These are phyloP conservation scores for Agrilus biguttatus DNA, from an alignment of 2,888 invertebrate genomes.

Conservation along the genomic window DNA sequence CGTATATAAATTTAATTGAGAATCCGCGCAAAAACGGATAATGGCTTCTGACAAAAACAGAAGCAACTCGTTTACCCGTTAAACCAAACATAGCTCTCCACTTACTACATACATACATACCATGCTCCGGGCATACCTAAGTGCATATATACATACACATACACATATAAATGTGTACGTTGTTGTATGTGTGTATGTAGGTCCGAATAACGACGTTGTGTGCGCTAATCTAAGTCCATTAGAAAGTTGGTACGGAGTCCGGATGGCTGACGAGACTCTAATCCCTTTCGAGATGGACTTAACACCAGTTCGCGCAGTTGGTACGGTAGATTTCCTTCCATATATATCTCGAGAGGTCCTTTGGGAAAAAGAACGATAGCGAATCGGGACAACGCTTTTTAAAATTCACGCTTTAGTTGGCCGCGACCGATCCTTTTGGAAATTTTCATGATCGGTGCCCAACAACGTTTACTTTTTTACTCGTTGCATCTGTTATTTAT, in stretches of 20 bases:
- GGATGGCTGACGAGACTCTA: conserved; percentile 15
- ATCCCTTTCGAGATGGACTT: conserved; percentile 12
- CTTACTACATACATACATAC: conserved; percentile 26
- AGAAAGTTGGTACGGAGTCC: conserved; percentile 21
- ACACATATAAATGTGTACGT: background rate
- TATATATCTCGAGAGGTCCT: background rate
- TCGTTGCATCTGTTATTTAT: no score
- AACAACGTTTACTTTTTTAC: no score
- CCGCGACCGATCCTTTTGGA: no score
- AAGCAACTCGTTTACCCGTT: conserved; percentile 29
- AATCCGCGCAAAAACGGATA: conserved; percentile 12
- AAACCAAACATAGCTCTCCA: conserved; percentile 35
- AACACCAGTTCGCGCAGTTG: background rate
- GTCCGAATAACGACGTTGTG: conserved; percentile 7
- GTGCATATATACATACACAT: conserved; percentile 1
- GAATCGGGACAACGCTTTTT: background rate
- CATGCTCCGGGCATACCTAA: no score
- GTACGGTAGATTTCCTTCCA: conserved; percentile 4
- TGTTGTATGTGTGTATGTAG: no score
- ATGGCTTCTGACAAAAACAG: conserved; percentile 20
- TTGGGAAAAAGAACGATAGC: conserved; percentile 5
- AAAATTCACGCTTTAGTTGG: no score
- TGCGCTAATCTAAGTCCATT: conserved; percentile 33
- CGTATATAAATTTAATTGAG: conserved; percentile 9
- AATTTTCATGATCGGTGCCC: no score